Evolutionary conservation across 2,888 invertebrate species (phyloP).

Genomic region (Sarcophaga variegata): DNA sequence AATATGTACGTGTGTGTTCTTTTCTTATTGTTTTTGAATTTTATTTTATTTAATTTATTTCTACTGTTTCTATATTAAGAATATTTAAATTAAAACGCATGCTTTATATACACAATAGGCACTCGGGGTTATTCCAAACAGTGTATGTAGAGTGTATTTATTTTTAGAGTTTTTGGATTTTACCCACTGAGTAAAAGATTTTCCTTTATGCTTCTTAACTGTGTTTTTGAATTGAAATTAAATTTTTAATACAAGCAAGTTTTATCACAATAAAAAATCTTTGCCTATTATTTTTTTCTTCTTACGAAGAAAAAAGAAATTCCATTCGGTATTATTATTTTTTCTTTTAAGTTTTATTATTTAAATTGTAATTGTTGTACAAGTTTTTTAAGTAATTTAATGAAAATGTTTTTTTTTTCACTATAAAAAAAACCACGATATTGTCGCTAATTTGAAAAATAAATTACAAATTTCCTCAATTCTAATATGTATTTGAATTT

Average conservation of each 20-base stretch:
- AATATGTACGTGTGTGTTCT: background rate
- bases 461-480: slow-evolving; percentile 63
- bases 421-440: slow-evolving; percentile 53
- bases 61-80: slow-evolving; percentile 8
- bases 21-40: background rate
- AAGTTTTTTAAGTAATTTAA: background rate
- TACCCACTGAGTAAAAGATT: slow-evolving; percentile 1
- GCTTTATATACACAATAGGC: background rate
- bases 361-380: slow-evolving; percentile 7
- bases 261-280: background rate
- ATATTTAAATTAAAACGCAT: slow-evolving; percentile 8
- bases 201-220: background rate
- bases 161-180: slow-evolving; percentile 10
- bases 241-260: background rate
- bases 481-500: slow-evolving; percentile 46
- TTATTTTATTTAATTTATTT: background rate
- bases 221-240: background rate
- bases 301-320: no score
- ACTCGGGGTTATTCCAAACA: background rate
- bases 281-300: no score
- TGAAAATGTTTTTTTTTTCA: no score
- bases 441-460: slow-evolving; percentile 65
- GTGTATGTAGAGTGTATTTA: background rate
- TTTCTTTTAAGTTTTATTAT: no score
- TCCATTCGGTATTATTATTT: no score